Conservation (phyloP, 2,888 invertebrate genomes). For the Xanthia togata region DNA sequence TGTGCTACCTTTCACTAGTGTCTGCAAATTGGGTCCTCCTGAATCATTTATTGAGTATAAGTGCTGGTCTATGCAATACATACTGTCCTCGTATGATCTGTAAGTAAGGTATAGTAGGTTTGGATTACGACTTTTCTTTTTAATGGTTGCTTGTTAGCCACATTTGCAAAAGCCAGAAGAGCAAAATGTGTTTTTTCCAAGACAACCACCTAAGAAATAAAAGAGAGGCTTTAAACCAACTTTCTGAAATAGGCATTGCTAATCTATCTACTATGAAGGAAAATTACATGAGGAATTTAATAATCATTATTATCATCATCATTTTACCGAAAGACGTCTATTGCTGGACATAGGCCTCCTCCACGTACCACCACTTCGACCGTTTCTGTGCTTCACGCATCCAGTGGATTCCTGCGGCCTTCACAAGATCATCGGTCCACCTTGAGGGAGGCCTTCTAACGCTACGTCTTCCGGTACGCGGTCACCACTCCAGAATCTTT, state of each 20-base stretch:
- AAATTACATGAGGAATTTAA: background rate
- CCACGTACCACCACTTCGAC: too few species aligned
- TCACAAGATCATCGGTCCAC: too few species aligned
- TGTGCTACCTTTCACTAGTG: constrained; percentile 33
- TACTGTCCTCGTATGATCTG: constrained; percentile 8
- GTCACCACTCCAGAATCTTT: too few species aligned
- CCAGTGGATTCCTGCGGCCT: too few species aligned
- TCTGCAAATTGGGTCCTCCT: constrained; percentile 60
- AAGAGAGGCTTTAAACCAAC: background rate
- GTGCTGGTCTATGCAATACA: constrained; percentile 38
- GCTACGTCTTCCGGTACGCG: too few species aligned
- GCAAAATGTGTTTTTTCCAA: background rate
- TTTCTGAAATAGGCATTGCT: background rate
- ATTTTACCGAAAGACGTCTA: too few species aligned
- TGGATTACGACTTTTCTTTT: background rate
- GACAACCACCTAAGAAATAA: background rate
- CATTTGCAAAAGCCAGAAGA: background rate
- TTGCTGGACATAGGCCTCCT: too few species aligned
- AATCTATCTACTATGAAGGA: background rate
- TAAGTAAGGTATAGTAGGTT: constrained; percentile 33
- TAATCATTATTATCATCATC: too few species aligned
- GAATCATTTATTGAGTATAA: constrained; percentile 63
- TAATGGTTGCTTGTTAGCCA: background rate
- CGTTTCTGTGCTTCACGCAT: too few species aligned
- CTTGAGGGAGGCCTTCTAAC: too few species aligned